Conservation (phyloP, 2,113 vertebrate species). For the Caranx ignobilis region DNA sequence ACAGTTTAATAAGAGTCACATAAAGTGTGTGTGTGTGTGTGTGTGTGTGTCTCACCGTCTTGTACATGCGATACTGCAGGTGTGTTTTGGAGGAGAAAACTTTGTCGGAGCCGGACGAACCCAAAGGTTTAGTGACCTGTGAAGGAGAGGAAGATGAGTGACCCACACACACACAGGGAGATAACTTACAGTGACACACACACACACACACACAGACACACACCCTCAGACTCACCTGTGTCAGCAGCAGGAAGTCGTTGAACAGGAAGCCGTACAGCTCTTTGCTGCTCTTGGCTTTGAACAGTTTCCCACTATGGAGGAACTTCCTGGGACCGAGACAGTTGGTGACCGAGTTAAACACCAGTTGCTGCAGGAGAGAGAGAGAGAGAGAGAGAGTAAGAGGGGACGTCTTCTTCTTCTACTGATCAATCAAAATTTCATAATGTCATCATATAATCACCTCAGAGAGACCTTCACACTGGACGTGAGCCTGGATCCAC, state of each 20-base stretch:
- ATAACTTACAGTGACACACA: background rate
- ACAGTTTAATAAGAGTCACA: too few relatives aligned
- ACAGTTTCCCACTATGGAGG: constrained; percentile 98
- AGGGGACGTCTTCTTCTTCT: background rate
- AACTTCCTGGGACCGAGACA: constrained; percentile 99
- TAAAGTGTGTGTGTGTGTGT: background rate
- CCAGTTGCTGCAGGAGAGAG: constrained; percentile 90
- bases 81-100: constrained; percentile 98
- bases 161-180: background rate
- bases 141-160: background rate
- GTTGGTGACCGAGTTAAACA: constrained; percentile 99
- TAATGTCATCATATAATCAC: too few relatives aligned
- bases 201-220: too few relatives aligned
- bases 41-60: constrained; percentile 87
- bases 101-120: constrained; percentile 92
- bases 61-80: constrained; percentile 99
- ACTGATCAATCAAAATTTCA: background rate
- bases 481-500: constrained; percentile 98
- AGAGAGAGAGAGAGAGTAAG: background rate
- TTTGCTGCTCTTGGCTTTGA: constrained; percentile 99
- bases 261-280: constrained; percentile 98
- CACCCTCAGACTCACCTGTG: constrained; percentile 84
- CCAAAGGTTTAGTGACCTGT: constrained; percentile 93
- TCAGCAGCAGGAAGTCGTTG: constrained; percentile 99
- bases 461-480: constrained; percentile 98